Base-by-base conservation (phyloP, 2,797 vertebrate species). In the Taenioides sp. region DNA sequence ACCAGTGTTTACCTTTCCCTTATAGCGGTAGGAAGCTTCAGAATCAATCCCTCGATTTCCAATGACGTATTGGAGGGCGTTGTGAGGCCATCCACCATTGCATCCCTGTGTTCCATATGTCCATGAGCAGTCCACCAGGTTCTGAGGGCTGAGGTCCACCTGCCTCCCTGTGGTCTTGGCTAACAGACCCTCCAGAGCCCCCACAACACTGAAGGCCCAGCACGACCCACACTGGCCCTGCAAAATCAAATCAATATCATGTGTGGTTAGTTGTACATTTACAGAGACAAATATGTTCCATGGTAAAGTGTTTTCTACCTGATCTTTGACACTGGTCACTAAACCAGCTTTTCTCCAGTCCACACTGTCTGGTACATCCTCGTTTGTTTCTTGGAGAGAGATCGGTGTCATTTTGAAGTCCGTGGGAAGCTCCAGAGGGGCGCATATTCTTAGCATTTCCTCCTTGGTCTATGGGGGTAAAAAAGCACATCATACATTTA, bases 151-250 rank as follows among this genome's bases (percentile, higher is more conserved):
- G 37, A 98, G 95, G 0, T 96, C 94, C 7, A 95, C 79, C 78
- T 98, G 74, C 1, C 86, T 90, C 59, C 96, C 96, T 0, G 92
- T 95, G 0, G 70, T 94, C 89, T 90, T 94, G 85, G 93, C 95
- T 65, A 95, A 55, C 86, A 96, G 96, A 0, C 88, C 95, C 72
- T 98, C 96, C 43, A 98, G 88, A 3, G 97, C 95, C 2, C 96
- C 97, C 1, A 87, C 95, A 0, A 95, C 92, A 0, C 96, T 98
- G 89, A 98, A 98, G 0, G 97, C 97, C 96, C 97, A 98, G 80
- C 96, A 98, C 0, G 96, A 86, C 0, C 97, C 96, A 23, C 96
- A 99, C 0, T 87, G 0, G 0, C 94, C 95, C 96, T 97, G 49
- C 20, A 65, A 40, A 23, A 63, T 16, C 10, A 57, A 23, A 57